Evolutionary conservation across 2,797 vertebrate species (phyloP).

Genomic region (Apodemus agrarius): DNA sequence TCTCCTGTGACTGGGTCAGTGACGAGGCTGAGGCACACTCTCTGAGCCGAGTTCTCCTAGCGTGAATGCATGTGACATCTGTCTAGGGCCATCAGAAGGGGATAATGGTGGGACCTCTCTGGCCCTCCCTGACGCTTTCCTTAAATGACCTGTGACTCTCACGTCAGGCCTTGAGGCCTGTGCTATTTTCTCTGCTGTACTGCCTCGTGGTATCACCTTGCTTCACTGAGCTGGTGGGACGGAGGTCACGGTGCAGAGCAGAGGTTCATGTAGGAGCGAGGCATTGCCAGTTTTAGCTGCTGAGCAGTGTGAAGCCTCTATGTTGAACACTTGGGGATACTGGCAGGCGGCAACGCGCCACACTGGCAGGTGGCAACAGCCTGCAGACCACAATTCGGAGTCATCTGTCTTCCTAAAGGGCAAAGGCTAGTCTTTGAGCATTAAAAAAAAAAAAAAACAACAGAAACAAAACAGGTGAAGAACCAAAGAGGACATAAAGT

Average conservation of each 20-base stretch:
- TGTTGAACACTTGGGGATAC: not conserved
- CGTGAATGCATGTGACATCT: not conserved
- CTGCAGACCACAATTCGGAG: not conserved
- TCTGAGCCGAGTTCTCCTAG: not conserved
- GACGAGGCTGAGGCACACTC: not conserved
- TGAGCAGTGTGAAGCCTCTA: not conserved
- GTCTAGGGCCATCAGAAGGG: not conserved
- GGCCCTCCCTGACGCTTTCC: not conserved
- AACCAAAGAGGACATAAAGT: conserved; percentile 65
- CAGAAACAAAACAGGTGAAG: conserved; percentile 23
- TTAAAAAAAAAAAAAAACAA: conserved; percentile 22
- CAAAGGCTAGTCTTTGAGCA: conserved; percentile 54
- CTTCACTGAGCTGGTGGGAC: not conserved
- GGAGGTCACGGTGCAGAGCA: not conserved
- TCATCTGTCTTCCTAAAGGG: conserved; percentile 8
- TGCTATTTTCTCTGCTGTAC: not conserved
- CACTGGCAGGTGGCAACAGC: not conserved
- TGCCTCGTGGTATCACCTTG: not conserved
- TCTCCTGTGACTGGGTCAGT: not conserved
- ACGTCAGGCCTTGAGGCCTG: accelerated
- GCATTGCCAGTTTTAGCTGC: not conserved
- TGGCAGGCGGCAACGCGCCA: not conserved
- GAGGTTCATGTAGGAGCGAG: not conserved
- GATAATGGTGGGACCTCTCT: not conserved
- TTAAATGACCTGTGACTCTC: not conserved